Percentiles rank a stretch among this genome's conserved stretches.
phyloP scores from a whole-genome alignment of 2,888 invertebrate species.

The Mesoligia furuncula region DNA sequence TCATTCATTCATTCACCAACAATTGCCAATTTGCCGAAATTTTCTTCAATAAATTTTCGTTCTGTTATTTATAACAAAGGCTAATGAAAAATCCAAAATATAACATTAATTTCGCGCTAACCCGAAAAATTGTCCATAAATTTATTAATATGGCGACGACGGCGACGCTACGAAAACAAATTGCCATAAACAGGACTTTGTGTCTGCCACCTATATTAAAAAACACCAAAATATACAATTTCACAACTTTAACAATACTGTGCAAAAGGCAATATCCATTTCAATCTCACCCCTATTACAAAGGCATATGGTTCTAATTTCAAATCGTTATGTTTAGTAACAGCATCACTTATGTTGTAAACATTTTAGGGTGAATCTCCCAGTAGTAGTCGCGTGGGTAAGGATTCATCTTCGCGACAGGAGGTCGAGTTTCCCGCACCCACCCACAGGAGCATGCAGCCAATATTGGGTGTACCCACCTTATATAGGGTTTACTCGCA shows the following conservation, averaged over 20 bases:
- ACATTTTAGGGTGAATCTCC: slow-evolving; percentile 72
- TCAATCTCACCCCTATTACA: slow-evolving; percentile 37
- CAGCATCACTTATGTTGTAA: slow-evolving; percentile 54
- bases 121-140: slow-evolving; percentile 79
- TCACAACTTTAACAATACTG: slow-evolving; percentile 56
- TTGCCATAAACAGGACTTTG: slow-evolving; percentile 80
- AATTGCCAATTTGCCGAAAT: neutral
- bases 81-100: slow-evolving; percentile 55
- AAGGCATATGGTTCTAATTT: slow-evolving; percentile 57
- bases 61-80: slow-evolving; percentile 11
- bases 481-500: slow-evolving; percentile 39
- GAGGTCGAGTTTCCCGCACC: slow-evolving; percentile 78
- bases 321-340: slow-evolving; percentile 8
- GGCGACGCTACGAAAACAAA: slow-evolving; percentile 77
- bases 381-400: slow-evolving; percentile 77
- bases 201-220: slow-evolving; percentile 81
- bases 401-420: slow-evolving; percentile 86
- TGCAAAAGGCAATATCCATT: neutral
- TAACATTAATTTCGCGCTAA: slow-evolving; percentile 71
- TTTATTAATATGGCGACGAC: slow-evolving; percentile 80
- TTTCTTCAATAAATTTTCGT: slow-evolving; percentile 38
- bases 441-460: slow-evolving; percentile 68
- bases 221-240: slow-evolving; percentile 77
- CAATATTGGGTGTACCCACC: slow-evolving; percentile 80
- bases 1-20: neutral